A percentile compares a stretch with the other conserved stretches of the same genome.
Conservation (phyloP, 2,888 invertebrate genomes). For the Caenorhabditis imperialis region DNA sequence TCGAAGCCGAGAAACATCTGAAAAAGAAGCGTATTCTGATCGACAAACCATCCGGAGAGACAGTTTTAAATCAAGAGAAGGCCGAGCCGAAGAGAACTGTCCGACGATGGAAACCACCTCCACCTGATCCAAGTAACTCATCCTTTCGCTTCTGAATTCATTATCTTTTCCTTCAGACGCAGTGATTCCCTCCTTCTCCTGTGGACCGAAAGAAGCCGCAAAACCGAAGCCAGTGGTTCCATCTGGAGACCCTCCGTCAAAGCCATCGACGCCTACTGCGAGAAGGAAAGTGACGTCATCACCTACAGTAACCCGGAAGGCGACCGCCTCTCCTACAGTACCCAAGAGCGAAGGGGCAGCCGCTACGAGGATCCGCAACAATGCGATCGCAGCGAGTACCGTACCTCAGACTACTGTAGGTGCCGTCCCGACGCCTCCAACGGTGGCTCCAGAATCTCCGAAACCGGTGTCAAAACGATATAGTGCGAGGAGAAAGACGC, state of each 20-base stretch:
- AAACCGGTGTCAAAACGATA: slow-evolving; percentile 50
- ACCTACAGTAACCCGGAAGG: slow-evolving; percentile 13
- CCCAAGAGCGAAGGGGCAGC: slow-evolving; percentile 64
- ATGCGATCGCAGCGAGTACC: slow-evolving; percentile 7
- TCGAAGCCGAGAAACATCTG: slow-evolving; percentile 58
- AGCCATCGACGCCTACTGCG: slow-evolving; percentile 39
- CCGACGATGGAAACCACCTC: slow-evolving; percentile 59
- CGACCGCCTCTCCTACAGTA: slow-evolving; percentile 7
- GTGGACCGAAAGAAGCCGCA: slow-evolving; percentile 28
- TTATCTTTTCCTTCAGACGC: slow-evolving; percentile 34
- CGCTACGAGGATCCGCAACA: slow-evolving; percentile 66
- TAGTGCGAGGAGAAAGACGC: slow-evolving; percentile 67
- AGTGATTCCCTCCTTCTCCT: slow-evolving; percentile 37
- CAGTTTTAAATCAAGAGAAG: slow-evolving; percentile 31
- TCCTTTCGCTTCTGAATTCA: background rate
- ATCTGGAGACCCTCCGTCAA: slow-evolving; percentile 16
- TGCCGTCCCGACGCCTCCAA: too few relatives aligned
- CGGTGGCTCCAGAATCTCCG: slow-evolving; percentile 25
- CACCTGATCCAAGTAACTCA: slow-evolving; percentile 54
- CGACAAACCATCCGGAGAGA: slow-evolving; percentile 37
- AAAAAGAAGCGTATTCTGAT: slow-evolving; percentile 52
- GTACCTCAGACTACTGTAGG: background rate
- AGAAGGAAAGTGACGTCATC: slow-evolving; percentile 17
- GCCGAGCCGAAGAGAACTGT: slow-evolving; percentile 66
- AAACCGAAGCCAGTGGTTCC: slow-evolving; percentile 17